Conservation (phyloP, 2,888 invertebrate genomes). For the Automeris io region DNA sequence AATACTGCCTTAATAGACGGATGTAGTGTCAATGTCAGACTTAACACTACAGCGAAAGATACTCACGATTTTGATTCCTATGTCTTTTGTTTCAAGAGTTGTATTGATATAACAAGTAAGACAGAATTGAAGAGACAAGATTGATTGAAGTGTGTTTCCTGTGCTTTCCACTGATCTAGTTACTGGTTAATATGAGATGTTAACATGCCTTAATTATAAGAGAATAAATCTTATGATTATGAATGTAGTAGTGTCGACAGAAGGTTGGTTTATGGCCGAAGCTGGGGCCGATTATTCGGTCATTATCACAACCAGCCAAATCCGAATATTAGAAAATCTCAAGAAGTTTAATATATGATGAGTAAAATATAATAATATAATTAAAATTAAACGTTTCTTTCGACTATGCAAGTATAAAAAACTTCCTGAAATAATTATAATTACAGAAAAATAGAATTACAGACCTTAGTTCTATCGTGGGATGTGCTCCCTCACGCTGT, state of each 20-base stretch:
- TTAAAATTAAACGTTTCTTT: no score
- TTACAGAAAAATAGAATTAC: no score
- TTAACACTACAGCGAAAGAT: slow-evolving; percentile 1
- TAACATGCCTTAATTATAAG: background rate
- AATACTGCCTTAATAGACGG: slow-evolving; percentile 5
- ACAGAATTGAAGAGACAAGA: slow-evolving; percentile 20
- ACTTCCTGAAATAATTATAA: no score
- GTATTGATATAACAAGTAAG: slow-evolving; percentile 1
- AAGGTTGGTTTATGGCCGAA: no score
- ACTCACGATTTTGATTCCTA: background rate
- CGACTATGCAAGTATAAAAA: no score
- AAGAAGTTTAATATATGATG: no score
- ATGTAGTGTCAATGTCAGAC: slow-evolving; percentile 10
- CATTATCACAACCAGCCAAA: no score
- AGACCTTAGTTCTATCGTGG: no score
- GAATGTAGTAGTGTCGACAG: background rate
- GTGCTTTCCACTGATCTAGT: slow-evolving; percentile 24
- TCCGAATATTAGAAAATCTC: no score
- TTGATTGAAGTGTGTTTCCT: slow-evolving; percentile 40
- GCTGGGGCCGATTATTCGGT: no score
- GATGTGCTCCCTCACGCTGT: no score
- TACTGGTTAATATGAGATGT: background rate
- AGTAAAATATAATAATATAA: no score
- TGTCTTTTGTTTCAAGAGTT: background rate
- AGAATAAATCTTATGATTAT: background rate